Evolutionary conservation across 2,113 vertebrate genomes (phyloP).

Genomic region (Nesogale talazaci): DNA sequence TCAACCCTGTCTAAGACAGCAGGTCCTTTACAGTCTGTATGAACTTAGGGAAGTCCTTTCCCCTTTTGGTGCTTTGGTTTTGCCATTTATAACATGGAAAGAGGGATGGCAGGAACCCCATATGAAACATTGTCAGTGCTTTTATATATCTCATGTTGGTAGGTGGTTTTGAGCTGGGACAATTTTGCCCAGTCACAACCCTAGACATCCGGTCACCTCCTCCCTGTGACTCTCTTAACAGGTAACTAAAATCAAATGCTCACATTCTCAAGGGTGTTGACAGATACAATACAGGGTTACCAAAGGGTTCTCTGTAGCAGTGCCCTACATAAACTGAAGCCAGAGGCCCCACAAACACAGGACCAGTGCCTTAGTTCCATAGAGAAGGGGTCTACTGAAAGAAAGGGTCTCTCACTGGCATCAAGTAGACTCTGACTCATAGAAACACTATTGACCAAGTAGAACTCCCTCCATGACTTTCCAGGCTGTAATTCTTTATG

Average conservation of each 20-base stretch:
- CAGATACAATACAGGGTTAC: neutral
- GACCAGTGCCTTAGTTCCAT: neutral
- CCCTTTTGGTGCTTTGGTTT: neutral
- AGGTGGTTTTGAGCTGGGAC: slow-evolving; percentile 14
- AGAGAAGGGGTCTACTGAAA: neutral
- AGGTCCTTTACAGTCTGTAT: neutral
- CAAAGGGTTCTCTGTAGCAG: neutral
- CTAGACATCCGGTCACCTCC: neutral
- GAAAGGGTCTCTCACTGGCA: neutral
- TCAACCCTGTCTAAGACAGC: no score
- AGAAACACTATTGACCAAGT: no score
- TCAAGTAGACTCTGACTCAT: no score
- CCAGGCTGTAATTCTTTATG: no score
- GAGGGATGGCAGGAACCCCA: neutral
- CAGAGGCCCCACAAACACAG: neutral
- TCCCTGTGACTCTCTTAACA: neutral
- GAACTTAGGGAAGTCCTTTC: neutral
- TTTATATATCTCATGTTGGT: slow-evolving; percentile 44
- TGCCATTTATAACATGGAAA: neutral
- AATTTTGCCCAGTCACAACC: slow-evolving; percentile 10
- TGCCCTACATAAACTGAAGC: neutral
- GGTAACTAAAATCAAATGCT: slow-evolving; percentile 40
- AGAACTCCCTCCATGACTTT: no score
- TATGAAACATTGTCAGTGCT: neutral
- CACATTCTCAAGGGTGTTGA: slow-evolving; percentile 22